phyloP scores from a whole-genome alignment of 2,888 invertebrate genomes.

The Dromius quadrimaculatus region DNA sequence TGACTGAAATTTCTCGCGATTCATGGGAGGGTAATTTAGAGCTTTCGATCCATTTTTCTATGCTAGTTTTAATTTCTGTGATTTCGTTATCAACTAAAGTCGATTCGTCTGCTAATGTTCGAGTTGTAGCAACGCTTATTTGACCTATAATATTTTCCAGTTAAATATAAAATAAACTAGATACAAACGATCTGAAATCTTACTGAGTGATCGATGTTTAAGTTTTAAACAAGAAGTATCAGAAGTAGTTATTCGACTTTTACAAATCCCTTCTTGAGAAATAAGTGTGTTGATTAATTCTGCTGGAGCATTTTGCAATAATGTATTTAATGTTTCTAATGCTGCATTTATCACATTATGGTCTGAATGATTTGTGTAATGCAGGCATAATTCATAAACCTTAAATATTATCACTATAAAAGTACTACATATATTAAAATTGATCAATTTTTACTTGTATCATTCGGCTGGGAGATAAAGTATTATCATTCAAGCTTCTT shows the following conservation, averaged over 20 bases:
- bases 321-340: slow-evolving; percentile 80
- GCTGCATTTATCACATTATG: slow-evolving; percentile 92
- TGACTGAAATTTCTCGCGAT: slow-evolving; percentile 57
- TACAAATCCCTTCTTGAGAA: slow-evolving; percentile 66
- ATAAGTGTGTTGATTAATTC: slow-evolving; percentile 70
- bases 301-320: slow-evolving; percentile 71
- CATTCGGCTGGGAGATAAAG: slow-evolving; percentile 62
- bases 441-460: slow-evolving; percentile 60
- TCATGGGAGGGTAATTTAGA: slow-evolving; percentile 63
- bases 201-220: slow-evolving; percentile 70
- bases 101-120: slow-evolving; percentile 62
- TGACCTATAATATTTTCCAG: slow-evolving; percentile 62
- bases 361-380: slow-evolving; percentile 78
- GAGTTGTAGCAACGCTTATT: slow-evolving; percentile 65
- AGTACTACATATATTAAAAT: slow-evolving; percentile 35
- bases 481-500: slow-evolving; percentile 59
- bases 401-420: slow-evolving; percentile 60
- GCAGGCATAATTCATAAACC: slow-evolving; percentile 83
- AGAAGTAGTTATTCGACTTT: slow-evolving; percentile 64
- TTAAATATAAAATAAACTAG: no score
- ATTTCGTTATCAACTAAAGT: slow-evolving; percentile 63
- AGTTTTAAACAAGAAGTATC: slow-evolving; percentile 63
- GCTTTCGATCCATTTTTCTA: slow-evolving; percentile 65
- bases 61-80: slow-evolving; percentile 62
- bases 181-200: slow-evolving; percentile 60